These are phyloP conservation scores for Cheilosia urbana DNA, from an alignment of 2,888 invertebrate species.

Conservation along the genomic window DNA sequence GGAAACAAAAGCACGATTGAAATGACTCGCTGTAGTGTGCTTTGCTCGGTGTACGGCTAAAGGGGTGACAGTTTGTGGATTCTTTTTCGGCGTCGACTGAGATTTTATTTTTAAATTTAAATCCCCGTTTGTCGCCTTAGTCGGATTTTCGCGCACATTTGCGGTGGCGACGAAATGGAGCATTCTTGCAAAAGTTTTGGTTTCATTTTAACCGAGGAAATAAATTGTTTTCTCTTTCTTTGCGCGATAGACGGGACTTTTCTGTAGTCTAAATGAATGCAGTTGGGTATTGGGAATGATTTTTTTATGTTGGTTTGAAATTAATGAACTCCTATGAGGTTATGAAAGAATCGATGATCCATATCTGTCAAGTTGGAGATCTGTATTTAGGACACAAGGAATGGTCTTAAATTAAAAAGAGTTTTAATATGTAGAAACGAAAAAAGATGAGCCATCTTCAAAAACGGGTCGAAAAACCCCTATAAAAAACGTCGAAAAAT, in stretches of 20 bases:
- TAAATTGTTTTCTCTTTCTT: slow-evolving; percentile 57
- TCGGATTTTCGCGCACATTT: slow-evolving; percentile 55
- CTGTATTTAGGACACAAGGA: too few relatives aligned
- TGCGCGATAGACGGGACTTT: background rate
- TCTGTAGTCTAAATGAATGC: slow-evolving; percentile 30
- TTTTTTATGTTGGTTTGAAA: too few relatives aligned
- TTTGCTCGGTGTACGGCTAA: slow-evolving; percentile 9
- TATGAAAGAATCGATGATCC: too few relatives aligned
- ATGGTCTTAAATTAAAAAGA: too few relatives aligned
- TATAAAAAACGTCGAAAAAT: too few relatives aligned
- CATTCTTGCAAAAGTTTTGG: slow-evolving; percentile 51
- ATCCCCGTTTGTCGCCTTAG: slow-evolving; percentile 53
- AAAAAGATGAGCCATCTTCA: too few relatives aligned
- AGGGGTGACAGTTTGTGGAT: slow-evolving; percentile 56
- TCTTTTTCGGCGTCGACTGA: slow-evolving; percentile 42
- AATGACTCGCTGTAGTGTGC: slow-evolving; percentile 51
- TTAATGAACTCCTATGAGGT: too few relatives aligned
- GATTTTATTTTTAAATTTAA: slow-evolving; percentile 67
- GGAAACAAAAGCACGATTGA: slow-evolving; percentile 70
- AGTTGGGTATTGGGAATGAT: too few relatives aligned
- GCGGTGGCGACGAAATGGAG: slow-evolving; percentile 62
- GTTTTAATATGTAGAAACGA: too few relatives aligned
- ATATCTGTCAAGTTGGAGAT: too few relatives aligned
- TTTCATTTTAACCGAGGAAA: slow-evolving; percentile 30
- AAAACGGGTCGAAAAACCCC: too few relatives aligned